Conservation (phyloP, 2,888 invertebrate genomes). For the Drosophila robusta region DNA sequence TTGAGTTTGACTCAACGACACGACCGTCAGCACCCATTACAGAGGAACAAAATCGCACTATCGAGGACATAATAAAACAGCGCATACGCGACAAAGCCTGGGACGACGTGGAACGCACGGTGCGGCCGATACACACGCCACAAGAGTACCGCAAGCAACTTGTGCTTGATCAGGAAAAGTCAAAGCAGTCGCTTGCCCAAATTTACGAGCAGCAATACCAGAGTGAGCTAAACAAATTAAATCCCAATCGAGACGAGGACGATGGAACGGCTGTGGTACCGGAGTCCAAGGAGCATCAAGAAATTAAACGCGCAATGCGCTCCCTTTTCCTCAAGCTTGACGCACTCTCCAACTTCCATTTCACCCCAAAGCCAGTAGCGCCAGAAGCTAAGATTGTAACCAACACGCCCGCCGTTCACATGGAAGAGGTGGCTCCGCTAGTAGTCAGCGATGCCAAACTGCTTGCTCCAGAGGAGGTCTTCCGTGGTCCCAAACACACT, state of each 20-base stretch:
- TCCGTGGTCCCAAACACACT: slow-evolving; percentile 86
- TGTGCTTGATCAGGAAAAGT: slow-evolving; percentile 96
- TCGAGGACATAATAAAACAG: slow-evolving; percentile 96
- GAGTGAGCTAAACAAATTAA: slow-evolving; percentile 87
- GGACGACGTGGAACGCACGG: slow-evolving; percentile 96
- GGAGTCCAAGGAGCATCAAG: slow-evolving; percentile 91
- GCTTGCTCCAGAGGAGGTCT: slow-evolving; percentile 96
- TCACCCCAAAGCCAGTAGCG: slow-evolving; percentile 93
- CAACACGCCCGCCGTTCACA: slow-evolving; percentile 94
- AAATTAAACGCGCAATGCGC: slow-evolving; percentile 91
- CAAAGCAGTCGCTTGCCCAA: slow-evolving; percentile 95
- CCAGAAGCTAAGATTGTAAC: slow-evolving; percentile 96
- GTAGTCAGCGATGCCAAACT: slow-evolving; percentile 93
- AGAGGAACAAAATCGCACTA: slow-evolving; percentile 92
- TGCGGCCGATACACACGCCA: slow-evolving; percentile 93
- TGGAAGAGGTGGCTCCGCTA: slow-evolving; percentile 98
- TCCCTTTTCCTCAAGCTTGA: slow-evolving; percentile 94
- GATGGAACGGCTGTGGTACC: slow-evolving; percentile 87
- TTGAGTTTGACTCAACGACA: slow-evolving; percentile 94
- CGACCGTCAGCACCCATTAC: slow-evolving; percentile 96
- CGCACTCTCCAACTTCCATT: slow-evolving; percentile 97
- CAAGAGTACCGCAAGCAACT: slow-evolving; percentile 94
- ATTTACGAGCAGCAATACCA: slow-evolving; percentile 96
- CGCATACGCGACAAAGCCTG: slow-evolving; percentile 96
- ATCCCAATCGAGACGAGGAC: slow-evolving; percentile 82